Evolutionary conservation across 2,797 vertebrate species (phyloP), one percentile per base, ranked within the genome.

Genomic region (Anolis apletophallus): DNA sequence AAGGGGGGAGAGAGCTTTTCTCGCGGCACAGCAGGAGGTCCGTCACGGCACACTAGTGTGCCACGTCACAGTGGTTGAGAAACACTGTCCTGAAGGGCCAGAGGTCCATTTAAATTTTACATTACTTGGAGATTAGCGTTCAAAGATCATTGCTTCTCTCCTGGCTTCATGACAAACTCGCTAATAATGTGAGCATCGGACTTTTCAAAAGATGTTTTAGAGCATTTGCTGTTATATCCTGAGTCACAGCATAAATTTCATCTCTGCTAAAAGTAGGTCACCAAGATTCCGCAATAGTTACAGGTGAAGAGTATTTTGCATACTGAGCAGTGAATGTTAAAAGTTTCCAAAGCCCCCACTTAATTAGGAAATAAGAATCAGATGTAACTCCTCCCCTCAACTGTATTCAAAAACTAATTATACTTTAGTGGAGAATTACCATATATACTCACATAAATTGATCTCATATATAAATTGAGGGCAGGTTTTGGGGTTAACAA

Each of bases 211-310:
- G 76, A 72, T 26, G 57, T 79, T 80, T 74, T 83, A 55, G 26
- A 55, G 46, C 32, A 36, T 80, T 84, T 85, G 36, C 19, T 69
- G 21, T 69, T 75, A 81, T 76, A 88, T 85, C 55, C 71, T 76
- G 29, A 80, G 46, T 84, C 81, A 23, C 40, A 57, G 73, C 29
- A 71, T 61, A 68, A 88, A 74, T 8, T 74, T 75, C 23, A 71
- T 85, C 29, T 71, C 4, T 76, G 16, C 72, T 36, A 76, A 81
- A 85, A 81, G 59, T 84, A 84, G 77, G 82, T 64, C 82, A 68
- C 36, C 12, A 61, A 57, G 52, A 52, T 85, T 52, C 17, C n/a
- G 83, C 34, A 77, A 71, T 67, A 46, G 8, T 55, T 80, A 80
- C 36, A 68, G 77, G 46, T 59, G 34, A 36, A 74, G 52, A 46